Conservation (phyloP, 2,888 invertebrate species). For the Drosophila infuscata region DNA sequence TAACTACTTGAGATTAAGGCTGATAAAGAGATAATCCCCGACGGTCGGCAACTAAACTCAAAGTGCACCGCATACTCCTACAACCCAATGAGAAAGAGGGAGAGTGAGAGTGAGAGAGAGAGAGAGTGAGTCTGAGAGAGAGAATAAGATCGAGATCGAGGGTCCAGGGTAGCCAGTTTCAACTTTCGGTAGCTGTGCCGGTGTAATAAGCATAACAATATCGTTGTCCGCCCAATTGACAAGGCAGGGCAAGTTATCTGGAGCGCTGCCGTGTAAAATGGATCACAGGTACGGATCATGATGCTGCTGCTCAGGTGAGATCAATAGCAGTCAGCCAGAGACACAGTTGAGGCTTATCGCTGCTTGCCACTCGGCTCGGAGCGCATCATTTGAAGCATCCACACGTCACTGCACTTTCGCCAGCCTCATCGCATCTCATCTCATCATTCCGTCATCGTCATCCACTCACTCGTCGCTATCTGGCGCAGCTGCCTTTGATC, state of each 20-base stretch:
- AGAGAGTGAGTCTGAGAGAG: conserved; percentile 1
- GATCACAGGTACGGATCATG: conserved; percentile 69
- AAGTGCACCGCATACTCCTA: conserved; percentile 68
- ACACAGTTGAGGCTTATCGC: conserved; percentile 75
- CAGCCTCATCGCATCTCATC: conserved; percentile 40
- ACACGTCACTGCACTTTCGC: conserved; percentile 79
- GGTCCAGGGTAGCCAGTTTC: conserved; percentile 17
- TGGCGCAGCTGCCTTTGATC: conserved; percentile 80
- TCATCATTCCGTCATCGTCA: conserved; percentile 52
- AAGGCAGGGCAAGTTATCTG: conserved; percentile 63
- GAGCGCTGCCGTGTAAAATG: conserved; percentile 75
- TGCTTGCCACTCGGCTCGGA: conserved; percentile 31
- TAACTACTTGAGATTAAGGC: conserved; percentile 84
- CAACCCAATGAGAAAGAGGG: conserved; percentile 29
- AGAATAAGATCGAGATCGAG: conserved; percentile 12
- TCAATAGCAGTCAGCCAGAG: conserved; percentile 74
- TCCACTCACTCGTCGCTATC: conserved; percentile 48
- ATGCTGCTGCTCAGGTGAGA: conserved; percentile 73
- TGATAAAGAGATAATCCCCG: conserved; percentile 83
- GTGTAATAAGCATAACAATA: conserved; percentile 84
- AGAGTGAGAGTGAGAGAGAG: not conserved
- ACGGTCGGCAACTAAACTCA: conserved; percentile 70
- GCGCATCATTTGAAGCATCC: conserved; percentile 44
- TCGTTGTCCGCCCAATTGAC: conserved; percentile 83
- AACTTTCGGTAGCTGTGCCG: conserved; percentile 78